Conservation (phyloP, 1,140 invertebrate genomes). For the Hylyphantes graminicola region DNA sequence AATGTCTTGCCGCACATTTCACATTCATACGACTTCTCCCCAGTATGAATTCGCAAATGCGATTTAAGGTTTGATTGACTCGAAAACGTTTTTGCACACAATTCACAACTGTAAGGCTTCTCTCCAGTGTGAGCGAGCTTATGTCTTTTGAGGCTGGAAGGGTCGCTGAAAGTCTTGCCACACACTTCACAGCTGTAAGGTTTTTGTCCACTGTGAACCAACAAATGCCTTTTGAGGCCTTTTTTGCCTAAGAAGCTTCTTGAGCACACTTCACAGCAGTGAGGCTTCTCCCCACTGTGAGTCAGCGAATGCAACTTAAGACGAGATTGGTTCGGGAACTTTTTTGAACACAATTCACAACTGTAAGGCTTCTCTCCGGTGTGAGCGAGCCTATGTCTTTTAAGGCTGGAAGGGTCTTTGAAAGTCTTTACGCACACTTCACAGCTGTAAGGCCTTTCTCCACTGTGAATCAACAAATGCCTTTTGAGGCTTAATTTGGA, state of each 20-base stretch:
- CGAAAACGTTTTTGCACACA: conserved; percentile 44
- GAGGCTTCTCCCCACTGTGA: conserved; percentile 81
- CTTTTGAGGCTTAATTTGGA: too few relatives aligned
- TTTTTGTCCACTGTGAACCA: conserved; percentile 83
- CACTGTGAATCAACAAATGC: too few relatives aligned
- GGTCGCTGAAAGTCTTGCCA: conserved; percentile 66
- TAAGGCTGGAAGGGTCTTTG: too few relatives aligned
- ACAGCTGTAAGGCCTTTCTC: too few relatives aligned
- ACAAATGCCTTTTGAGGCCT: conserved; percentile 83
- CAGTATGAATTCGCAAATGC: conserved; percentile 81
- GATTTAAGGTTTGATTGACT: conserved; percentile 79
- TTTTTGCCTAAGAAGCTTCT: conserved; percentile 86
- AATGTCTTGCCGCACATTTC: conserved; percentile 84
- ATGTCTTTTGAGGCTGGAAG: conserved; percentile 42
- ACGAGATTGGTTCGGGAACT: too few relatives aligned
- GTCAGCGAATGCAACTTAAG: too few relatives aligned
- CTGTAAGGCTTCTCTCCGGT: too few relatives aligned
- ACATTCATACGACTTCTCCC: too few relatives aligned
- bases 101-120: conserved; percentile 73
- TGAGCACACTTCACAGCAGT: conserved; percentile 78
- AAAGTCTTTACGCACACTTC: too few relatives aligned
- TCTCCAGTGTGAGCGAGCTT: conserved; percentile 68
- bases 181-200: conserved; percentile 84
- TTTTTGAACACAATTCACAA: too few relatives aligned
- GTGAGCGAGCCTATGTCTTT: too few relatives aligned